phyloP scores from a whole-genome alignment of 2,888 invertebrate species.

The Capitulum mitella region DNA sequence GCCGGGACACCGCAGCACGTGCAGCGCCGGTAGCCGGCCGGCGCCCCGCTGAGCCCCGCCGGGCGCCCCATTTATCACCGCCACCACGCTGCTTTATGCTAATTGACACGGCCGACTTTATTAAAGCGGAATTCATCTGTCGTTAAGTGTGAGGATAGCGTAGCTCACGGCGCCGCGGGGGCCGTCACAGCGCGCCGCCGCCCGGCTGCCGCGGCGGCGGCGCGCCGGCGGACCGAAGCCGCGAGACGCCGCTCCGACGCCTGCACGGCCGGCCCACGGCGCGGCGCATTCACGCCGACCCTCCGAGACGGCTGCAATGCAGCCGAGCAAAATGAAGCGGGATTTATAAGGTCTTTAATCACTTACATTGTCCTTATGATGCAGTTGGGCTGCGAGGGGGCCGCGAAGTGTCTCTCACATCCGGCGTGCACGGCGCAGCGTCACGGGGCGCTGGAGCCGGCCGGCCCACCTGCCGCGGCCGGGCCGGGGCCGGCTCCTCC shows the following conservation, averaged over 20 bases:
- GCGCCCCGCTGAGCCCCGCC: neutral
- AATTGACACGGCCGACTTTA: slow-evolving; percentile 20
- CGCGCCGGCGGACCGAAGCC: neutral
- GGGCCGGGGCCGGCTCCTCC: too few relatives aligned
- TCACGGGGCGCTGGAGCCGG: too few relatives aligned
- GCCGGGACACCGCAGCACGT: neutral
- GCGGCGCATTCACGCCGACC: neutral
- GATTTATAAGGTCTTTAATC: neutral
- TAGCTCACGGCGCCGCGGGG: neutral
- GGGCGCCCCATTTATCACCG: neutral
- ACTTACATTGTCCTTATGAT: neutral
- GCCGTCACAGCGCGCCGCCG: neutral
- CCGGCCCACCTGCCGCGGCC: too few relatives aligned
- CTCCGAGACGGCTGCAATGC: neutral
- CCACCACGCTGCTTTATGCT: slow-evolving; percentile 16
- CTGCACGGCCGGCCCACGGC: neutral
- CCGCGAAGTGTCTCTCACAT: neutral
- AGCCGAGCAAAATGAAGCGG: neutral
- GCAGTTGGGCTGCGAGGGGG: neutral
- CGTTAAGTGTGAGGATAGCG: neutral
- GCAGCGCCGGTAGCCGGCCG: neutral
- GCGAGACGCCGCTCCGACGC: neutral
- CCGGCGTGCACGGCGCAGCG: too few relatives aligned
- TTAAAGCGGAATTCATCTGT: slow-evolving; percentile 9
- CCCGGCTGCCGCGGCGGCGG: neutral